Conservation (phyloP, 1,140 invertebrate genomes). For the Pseudobourletiella spinata region DNA sequence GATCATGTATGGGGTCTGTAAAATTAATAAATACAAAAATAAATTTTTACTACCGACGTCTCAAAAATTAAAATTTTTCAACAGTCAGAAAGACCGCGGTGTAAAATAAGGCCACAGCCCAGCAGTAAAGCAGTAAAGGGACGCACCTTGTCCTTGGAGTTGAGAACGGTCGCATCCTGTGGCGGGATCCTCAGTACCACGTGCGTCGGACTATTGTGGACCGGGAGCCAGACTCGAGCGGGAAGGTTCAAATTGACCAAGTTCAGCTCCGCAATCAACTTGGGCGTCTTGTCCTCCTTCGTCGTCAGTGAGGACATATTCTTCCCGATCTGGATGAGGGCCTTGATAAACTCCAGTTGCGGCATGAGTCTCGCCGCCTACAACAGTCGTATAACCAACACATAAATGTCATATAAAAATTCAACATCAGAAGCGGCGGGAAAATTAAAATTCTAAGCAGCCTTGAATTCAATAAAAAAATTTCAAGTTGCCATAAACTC, state of each 20-base stretch:
- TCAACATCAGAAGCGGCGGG: too few relatives aligned
- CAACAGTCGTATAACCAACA: conserved; percentile 34
- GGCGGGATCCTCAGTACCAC: conserved; percentile 88
- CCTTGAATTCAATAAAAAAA: too few relatives aligned
- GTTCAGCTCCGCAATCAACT: conserved; percentile 82
- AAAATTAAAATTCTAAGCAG: too few relatives aligned
- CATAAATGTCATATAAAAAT: too few relatives aligned
- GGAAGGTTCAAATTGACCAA: conserved; percentile 93
- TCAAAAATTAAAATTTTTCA: too few relatives aligned
- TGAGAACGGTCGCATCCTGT: conserved; percentile 89
- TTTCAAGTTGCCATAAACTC: too few relatives aligned
- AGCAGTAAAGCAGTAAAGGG: too few relatives aligned
- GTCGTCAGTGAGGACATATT: conserved; percentile 77
- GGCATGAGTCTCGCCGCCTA: conserved; percentile 71
- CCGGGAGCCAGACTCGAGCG: conserved; percentile 91
- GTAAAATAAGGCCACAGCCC: too few relatives aligned
- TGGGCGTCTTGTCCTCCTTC: conserved; percentile 87
- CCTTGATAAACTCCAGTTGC: conserved; percentile 76
- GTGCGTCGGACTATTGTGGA: conserved; percentile 59
- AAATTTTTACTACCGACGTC: too few relatives aligned
- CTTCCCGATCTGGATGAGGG: conserved; percentile 83
- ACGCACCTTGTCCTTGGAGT: conserved; percentile 98
- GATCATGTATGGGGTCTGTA: conserved; percentile 89
- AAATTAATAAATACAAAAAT: too few relatives aligned
- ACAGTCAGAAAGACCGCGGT: too few relatives aligned